Base-by-base conservation (phyloP, 2,113 vertebrate genomes). In the Pollimyrus isidori region DNA sequence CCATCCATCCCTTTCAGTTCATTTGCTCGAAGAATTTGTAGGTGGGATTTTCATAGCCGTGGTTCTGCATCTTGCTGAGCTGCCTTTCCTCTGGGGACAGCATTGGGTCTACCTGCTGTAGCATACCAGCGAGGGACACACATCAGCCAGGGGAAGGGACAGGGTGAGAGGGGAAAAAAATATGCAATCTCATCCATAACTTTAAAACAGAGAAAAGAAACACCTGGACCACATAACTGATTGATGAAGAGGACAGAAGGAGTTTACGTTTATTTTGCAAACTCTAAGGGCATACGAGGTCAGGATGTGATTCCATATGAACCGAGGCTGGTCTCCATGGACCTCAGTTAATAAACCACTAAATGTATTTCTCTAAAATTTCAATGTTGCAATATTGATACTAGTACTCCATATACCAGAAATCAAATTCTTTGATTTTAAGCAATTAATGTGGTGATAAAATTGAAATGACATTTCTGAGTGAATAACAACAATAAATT, bases 21-120 rank as follows among this genome's bases (percentile, higher is more conserved):
- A 96, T 96, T 94, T 97, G 96, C 90, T 97, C 96, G 87, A 97
- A 96, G 95, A 96, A 97, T 95, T 96, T 97, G 94, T 97, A 97
- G 90, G 96, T 96, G 23, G 96, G 96, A 92, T 97, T 97, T 92
- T 97, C 96, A 9, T 97, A 97, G 91, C 96, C 96, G 3, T 96
- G 96, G 91, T 97, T 97, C 92, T 97, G 96, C 96, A 97, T 97
- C 95, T 96, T 96, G 92, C 94, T 96, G 91, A 97, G 95, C 94
- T 97, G 96, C 73, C 96, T 93, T 91, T 97, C 96, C 87, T 97
- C 96, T 9, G 96, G 96, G 86, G 94, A 96, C 91, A 96, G 91
- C 95, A 96, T 96, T 82, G 96, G 96, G 92, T 97, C 96, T 42
- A 97, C 96, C 96, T 97, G 95, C 91, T 93, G 91, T 17, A 89